Conservation (phyloP, 2,113 vertebrate genomes). For the Psilopogon haemacephalus region DNA sequence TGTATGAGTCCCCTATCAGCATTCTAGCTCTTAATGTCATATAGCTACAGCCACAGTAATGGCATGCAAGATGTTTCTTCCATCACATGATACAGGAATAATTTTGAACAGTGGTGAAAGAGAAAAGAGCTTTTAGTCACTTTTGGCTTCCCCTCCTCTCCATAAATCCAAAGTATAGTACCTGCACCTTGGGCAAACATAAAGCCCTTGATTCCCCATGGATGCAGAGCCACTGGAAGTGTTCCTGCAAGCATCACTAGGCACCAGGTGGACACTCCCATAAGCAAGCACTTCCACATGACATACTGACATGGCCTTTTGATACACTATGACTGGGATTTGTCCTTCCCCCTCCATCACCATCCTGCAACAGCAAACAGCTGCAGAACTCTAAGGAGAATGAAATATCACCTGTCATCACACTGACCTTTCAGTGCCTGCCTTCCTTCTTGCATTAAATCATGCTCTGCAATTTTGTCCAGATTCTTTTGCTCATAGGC, state of each 20-base stretch:
- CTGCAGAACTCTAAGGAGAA: slow-evolving; percentile 24
- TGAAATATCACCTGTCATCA: background rate
- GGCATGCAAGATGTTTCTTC: background rate
- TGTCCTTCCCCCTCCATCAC: background rate
- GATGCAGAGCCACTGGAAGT: background rate
- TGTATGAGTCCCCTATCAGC: background rate
- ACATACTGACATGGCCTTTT: background rate
- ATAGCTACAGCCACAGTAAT: background rate
- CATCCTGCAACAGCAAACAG: slow-evolving; percentile 17
- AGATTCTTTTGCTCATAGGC: background rate
- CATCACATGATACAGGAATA: rapidly evolving
- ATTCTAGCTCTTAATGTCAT: background rate
- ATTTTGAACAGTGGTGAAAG: background rate
- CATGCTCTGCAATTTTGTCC: background rate
- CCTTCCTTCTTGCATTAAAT: background rate
- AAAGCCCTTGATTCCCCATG: background rate
- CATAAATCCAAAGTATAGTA: background rate
- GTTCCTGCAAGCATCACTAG: rapidly evolving
- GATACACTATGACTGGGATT: background rate
- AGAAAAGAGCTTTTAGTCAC: background rate
- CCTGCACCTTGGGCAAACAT: background rate
- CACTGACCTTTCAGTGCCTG: background rate
- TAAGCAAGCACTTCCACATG: background rate
- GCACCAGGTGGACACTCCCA: background rate
- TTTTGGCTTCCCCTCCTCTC: background rate